Base-by-base conservation (phyloP, 2,113 vertebrate genomes). In the Tachysurus vachellii region DNA sequence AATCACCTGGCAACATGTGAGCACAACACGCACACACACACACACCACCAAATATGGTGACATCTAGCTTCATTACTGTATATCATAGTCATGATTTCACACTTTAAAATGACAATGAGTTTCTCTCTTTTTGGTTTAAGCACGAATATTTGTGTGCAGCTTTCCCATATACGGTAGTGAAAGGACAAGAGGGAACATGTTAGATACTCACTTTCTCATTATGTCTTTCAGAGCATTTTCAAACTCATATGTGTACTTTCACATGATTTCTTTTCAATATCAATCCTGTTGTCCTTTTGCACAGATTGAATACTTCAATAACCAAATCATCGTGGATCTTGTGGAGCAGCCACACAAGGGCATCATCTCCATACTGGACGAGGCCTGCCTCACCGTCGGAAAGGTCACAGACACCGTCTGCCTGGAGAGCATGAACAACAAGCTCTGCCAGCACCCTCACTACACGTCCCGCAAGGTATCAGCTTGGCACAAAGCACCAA, bases 261-360 rank as follows among this genome's bases (percentile, higher is more conserved):
- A 1, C 73, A 7, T 53, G 23, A n/a, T 76, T 76, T 53, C 11
- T 13, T 14, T 73, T 73, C 10, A 44, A 66, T 82, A 4, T 31
- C 57, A 19, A 77, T 16, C 11, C 19, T 75, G 11, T 76, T n/a
- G 23, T 81, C 9, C 56, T 61, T 10, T 61, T 83, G 13, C 36
- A 57, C 77, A 99, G 98, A 95, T 99, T 0, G 96, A 98, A 1
- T 99, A 97, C 93, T 97, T 97, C 89, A 97, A 98, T 93, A 98
- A 99, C 26, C 95, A 97, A 91, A 96, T 96, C 94, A 99, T 99
- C 0, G 97, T 98, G 59, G 97, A 97, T 31, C 95, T 99, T 8
- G 97, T 99, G 91, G 98, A 99, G 89, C 95, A 96, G 91, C 92
- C 95, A 0, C 97, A 97, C 90, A 95, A 95, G 3, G 98, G 97